Base-by-base conservation (phyloP, 2,797 vertebrate species). In the Microctenopoma stevenorrisi region DNA sequence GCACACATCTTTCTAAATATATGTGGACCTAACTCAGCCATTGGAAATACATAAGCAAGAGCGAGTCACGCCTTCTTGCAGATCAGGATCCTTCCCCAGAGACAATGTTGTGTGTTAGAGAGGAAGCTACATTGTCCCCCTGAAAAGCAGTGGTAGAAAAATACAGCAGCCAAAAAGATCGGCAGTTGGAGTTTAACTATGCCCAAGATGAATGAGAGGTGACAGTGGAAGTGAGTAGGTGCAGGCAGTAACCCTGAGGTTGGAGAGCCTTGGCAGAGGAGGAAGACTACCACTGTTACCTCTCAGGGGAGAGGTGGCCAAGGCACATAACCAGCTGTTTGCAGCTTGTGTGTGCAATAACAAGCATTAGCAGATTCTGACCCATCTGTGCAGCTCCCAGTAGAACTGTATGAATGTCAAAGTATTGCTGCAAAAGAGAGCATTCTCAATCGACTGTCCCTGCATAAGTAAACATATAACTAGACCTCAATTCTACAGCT, bases 361-460 rank as follows among this genome's bases (percentile, higher is more conserved):
- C 79, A 67, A 66, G 38, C 22, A 25, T 66, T 47, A 48, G 56
- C 55, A 43, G 57, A 47, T 43, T 52, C 33, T 66, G 66, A 79
- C 77, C 25, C 74, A 54, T 77, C 37, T 59, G 57, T 54, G 64
- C 56, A 60, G 16, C 33, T 80, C 83, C 66, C 68, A 54, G 57
- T 72, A 66, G 72, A 44, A 42, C 77, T 38, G 48, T 28, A 47
- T 79, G 60, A 80, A 88, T 83, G 81, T 88, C 85, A 79, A 49
- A 14, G 42, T 54, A 8, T 33, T 18, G 56, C 57, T 76, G 46
- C 52, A 55, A 78, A 73, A 79, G 68, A 79, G 56, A 46, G 46
- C 38, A 52, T 52, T 51, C 56, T 70, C 56, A 53, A 54, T 62
- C 74, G 57, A 81, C 72, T 76, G 72, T 70, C 53, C 26, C 68